These are phyloP conservation scores for Ceratina australensis DNA, from an alignment of 1,140 invertebrate genomes.

Conservation along the genomic window DNA sequence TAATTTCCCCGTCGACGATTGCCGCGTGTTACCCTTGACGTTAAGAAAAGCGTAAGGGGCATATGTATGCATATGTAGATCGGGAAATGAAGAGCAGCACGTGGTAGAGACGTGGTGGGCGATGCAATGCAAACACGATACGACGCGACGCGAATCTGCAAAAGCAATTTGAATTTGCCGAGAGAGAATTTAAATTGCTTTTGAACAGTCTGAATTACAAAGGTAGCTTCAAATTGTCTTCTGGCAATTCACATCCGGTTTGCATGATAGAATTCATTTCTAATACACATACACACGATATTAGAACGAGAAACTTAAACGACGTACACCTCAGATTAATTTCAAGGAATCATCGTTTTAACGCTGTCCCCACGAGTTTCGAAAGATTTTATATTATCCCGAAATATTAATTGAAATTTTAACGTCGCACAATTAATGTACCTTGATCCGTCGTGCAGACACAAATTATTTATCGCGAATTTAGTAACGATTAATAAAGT, in stretches of 20 bases:
- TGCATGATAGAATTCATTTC: conserved; percentile 52
- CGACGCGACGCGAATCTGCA: conserved; percentile 49
- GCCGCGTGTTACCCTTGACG: too few species aligned
- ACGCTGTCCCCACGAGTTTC: too few species aligned
- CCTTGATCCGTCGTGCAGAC: too few species aligned
- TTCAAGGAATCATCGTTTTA: not conserved
- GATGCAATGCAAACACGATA: conserved; percentile 44
- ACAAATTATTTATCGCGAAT: too few species aligned
- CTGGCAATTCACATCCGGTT: conserved; percentile 55
- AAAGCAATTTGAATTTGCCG: conserved; percentile 60
- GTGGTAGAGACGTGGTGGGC: conserved; percentile 18
- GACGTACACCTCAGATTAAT: not conserved
- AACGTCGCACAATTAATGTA: too few species aligned
- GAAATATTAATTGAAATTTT: too few species aligned
- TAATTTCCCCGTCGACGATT: too few species aligned
- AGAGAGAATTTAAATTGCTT: conserved; percentile 64
- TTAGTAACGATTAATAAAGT: too few species aligned
- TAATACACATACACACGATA: conserved; percentile 17
- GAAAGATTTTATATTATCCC: too few species aligned
- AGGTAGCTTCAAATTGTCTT: conserved; percentile 55
- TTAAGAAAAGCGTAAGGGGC: too few species aligned
- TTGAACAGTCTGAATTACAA: conserved; percentile 57
- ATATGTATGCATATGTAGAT: too few species aligned
- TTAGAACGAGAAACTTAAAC: conserved; percentile 19
- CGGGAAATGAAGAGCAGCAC: conserved; percentile 1